These are phyloP conservation scores for Glyphotaelius pellucidus DNA, from an alignment of 2,888 invertebrate species.

Conservation along the genomic window DNA sequence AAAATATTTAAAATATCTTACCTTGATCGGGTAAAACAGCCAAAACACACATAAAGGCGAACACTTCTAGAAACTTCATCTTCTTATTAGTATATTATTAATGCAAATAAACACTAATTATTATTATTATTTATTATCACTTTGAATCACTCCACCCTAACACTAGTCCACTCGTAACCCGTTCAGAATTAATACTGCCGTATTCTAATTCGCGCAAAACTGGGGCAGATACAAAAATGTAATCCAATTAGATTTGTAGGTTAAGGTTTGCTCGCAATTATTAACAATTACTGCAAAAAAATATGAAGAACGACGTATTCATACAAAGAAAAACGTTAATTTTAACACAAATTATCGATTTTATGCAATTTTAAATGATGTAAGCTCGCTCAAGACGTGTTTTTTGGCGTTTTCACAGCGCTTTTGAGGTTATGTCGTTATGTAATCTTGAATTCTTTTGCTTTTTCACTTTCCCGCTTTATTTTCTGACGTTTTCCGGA, in stretches of 20 bases:
- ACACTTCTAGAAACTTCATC: constrained; percentile 23
- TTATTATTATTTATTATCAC: constrained; percentile 25
- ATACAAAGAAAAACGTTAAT: background rate
- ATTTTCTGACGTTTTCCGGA: constrained; percentile 27
- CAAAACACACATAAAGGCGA: constrained; percentile 30
- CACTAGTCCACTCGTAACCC: background rate
- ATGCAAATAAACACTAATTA: background rate
- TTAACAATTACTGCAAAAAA: background rate
- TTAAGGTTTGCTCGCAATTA: constrained; percentile 15
- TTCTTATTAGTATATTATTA: background rate
- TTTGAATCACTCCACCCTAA: background rate
- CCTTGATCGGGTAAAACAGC: constrained; percentile 15
- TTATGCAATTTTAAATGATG: background rate
- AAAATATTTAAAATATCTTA: background rate
- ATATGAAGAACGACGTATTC: background rate
- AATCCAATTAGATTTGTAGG: constrained; percentile 45
- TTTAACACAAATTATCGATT: background rate
- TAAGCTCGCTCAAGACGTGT: background rate
- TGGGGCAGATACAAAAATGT: background rate
- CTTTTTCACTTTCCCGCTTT: constrained; percentile 3
- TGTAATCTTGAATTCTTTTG: constrained; percentile 29
- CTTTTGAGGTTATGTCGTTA: constrained; percentile 46
- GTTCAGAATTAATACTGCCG: background rate
- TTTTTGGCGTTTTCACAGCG: background rate
- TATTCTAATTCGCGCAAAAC: background rate